These are phyloP conservation scores for Eciton burchellii DNA, from an alignment of 1,140 invertebrate genomes.

Conservation along the genomic window DNA sequence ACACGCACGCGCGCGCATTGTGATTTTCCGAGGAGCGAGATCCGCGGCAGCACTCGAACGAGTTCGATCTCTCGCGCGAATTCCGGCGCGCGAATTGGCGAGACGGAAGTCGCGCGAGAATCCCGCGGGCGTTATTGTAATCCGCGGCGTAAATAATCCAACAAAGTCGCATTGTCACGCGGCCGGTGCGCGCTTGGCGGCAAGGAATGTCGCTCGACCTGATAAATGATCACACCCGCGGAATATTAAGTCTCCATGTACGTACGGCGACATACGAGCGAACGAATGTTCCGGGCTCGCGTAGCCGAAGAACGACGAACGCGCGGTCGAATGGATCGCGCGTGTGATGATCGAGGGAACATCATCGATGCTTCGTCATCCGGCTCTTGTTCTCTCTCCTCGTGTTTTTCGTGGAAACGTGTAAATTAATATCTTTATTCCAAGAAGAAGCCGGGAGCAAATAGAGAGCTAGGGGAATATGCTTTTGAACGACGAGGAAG, in stretches of 20 bases:
- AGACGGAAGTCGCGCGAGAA: conserved; percentile 42
- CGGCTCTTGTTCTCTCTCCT: conserved; percentile 17
- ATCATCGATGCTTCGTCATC: conserved; percentile 33
- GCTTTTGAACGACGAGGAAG: too few relatives aligned
- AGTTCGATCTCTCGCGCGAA: neutral
- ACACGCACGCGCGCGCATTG: too few relatives aligned
- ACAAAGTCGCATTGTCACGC: conserved; percentile 59
- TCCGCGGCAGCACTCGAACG: neutral
- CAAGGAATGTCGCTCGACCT: conserved; percentile 66
- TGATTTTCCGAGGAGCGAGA: neutral
- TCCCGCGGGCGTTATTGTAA: conserved; percentile 12
- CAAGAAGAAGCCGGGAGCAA: too few relatives aligned
- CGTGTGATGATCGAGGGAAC: neutral
- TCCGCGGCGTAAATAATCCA: conserved; percentile 36
- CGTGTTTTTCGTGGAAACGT: conserved; percentile 15
- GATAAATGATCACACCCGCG: conserved; percentile 68
- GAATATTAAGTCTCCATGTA: conserved; percentile 68
- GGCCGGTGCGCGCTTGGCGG: conserved; percentile 42
- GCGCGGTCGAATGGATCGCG: conserved; percentile 58
- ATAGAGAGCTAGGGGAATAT: too few relatives aligned
- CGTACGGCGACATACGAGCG: conserved; percentile 62
- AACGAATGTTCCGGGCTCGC: conserved; percentile 68
- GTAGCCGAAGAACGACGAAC: conserved; percentile 59
- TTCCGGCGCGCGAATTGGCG: conserved; percentile 50
- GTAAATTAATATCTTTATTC: conserved; percentile 3